A percentile compares a stretch with the other conserved stretches of the same genome.
Evolutionary conservation across 2,113 vertebrate genomes (phyloP).

Genomic region (Tylochromis polylepis): DNA sequence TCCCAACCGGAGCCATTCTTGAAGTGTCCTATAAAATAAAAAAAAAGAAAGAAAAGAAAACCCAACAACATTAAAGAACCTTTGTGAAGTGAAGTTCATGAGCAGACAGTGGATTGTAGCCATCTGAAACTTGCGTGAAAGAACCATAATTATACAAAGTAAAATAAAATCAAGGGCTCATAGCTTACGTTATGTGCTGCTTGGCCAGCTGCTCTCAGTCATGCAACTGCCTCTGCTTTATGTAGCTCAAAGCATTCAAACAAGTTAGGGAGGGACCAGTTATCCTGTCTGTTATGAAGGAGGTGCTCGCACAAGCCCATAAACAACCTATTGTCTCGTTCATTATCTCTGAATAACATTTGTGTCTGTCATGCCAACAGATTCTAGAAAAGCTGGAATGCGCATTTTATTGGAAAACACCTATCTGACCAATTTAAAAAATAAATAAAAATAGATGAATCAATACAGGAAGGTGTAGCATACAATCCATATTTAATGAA

Average conservation of each 20-base stretch:
- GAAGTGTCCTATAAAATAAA: neutral
- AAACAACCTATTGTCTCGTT: neutral
- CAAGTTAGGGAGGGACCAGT: conserved; percentile 35
- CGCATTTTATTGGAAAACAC: neutral
- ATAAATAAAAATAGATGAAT: neutral
- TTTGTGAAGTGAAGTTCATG: neutral
- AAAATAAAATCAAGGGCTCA: neutral
- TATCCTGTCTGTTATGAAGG: conserved; percentile 9
- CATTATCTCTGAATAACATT: neutral
- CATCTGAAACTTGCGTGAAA: neutral
- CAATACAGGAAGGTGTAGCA: neutral
- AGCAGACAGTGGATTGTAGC: neutral
- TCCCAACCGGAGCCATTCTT: conserved; percentile 57
- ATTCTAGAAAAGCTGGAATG: neutral
- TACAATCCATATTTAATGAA: neutral
- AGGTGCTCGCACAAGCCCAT: conserved; percentile 16
- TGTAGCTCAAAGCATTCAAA: neutral
- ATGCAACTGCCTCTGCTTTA: conserved; percentile 5
- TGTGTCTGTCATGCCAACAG: neutral
- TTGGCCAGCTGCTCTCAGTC: conserved; percentile 15
- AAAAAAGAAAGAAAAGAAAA: neutral
- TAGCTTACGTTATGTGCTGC: conserved; percentile 25
- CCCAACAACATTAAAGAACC: neutral
- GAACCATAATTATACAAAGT: neutral
- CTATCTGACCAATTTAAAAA: neutral